A percentile compares a stretch with the other conserved stretches of the same genome.
phyloP scores from a whole-genome alignment of 30 jellyfish, hydroid and myxozoan genomes.

The Rhopilema esculentum region DNA sequence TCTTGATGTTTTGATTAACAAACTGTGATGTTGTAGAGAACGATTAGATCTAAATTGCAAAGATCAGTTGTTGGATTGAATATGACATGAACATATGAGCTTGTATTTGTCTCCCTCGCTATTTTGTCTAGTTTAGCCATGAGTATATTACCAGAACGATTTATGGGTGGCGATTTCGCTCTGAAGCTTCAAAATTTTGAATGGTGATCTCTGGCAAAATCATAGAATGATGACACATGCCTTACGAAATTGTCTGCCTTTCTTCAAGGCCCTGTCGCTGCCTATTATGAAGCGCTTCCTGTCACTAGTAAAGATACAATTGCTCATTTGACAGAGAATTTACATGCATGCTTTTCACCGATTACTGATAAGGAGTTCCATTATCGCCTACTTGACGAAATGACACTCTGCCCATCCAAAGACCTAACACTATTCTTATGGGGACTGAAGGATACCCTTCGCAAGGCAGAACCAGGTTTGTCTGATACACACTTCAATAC shows the following conservation, averaged over 20 bases:
- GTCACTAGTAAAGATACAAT: too few relatives aligned
- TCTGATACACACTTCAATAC: conserved; percentile 15
- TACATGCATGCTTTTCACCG: conserved; percentile 13
- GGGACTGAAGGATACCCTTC: conserved; percentile 14
- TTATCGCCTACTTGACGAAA: conserved; percentile 3
- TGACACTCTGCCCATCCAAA: conserved; percentile 11
- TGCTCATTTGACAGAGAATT: conserved; percentile 12
- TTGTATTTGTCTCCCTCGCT: too few relatives aligned
- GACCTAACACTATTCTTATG: conserved; percentile 21
- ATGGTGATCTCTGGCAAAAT: conserved; percentile 1
- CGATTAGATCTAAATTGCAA: too few relatives aligned
- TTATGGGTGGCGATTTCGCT: conserved; percentile 14
- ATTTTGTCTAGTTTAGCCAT: too few relatives aligned
- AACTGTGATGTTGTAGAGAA: too few relatives aligned
- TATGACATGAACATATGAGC: too few relatives aligned
- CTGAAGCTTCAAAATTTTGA: conserved; percentile 5
- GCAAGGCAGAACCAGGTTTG: conserved; percentile 22
- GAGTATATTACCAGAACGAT: conserved; percentile 10
- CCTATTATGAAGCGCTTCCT: too few relatives aligned
- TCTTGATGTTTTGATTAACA: too few relatives aligned
- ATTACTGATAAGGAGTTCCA: not conserved
- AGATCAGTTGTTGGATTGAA: too few relatives aligned
- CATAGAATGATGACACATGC: conserved; percentile 1
- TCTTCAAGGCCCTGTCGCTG: conserved; percentile 13
- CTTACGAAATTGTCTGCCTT: conserved; percentile 14